phyloP scores from a whole-genome alignment of 2,113 vertebrate species.

The Antennarius striatus region DNA sequence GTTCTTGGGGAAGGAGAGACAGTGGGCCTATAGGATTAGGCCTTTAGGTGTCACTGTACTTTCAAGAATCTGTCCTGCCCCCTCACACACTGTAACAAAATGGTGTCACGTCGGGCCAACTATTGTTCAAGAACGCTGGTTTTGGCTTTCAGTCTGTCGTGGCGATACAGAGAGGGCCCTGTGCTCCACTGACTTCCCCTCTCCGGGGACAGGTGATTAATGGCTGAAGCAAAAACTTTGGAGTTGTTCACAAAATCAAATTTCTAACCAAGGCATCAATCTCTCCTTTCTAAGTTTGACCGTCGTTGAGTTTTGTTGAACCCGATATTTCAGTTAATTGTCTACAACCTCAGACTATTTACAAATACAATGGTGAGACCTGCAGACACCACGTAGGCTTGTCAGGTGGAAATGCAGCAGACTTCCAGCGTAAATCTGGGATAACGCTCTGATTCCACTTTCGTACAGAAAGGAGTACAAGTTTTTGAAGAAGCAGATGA shows the following conservation, averaged over 20 bases:
- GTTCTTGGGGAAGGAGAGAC: slow-evolving; percentile 58
- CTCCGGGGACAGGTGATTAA: slow-evolving; percentile 71
- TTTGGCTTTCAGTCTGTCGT: slow-evolving; percentile 52
- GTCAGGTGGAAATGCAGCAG: slow-evolving; percentile 62
- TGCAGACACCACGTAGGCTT: neutral
- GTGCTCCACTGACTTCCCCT: slow-evolving; percentile 51
- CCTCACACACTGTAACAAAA: slow-evolving; percentile 68
- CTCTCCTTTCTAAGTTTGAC: slow-evolving; percentile 45
- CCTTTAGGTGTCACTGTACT: slow-evolving; percentile 99
- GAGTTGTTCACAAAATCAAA: slow-evolving; percentile 69
- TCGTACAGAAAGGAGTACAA: too few relatives aligned
- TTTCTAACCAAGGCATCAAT: slow-evolving; percentile 56
- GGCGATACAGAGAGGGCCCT: slow-evolving; percentile 55
- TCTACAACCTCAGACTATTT: neutral
- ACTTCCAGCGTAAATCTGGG: slow-evolving; percentile 46
- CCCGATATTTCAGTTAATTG: neutral
- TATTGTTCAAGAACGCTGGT: slow-evolving; percentile 69
- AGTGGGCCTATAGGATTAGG: slow-evolving; percentile 83
- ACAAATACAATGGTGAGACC: too few relatives aligned
- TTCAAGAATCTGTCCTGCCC: slow-evolving; percentile 85
- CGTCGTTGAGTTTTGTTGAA: slow-evolving; percentile 38
- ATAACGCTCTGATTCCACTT: slow-evolving; percentile 1
- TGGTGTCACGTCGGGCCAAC: slow-evolving; percentile 70
- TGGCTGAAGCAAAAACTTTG: slow-evolving; percentile 66
- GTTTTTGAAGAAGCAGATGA: slow-evolving; percentile 19